A percentile compares a stretch with the other conserved stretches of the same genome.
Evolutionary conservation across 1,140 invertebrate species (phyloP).

Genomic region (Lycorma delicatula): DNA sequence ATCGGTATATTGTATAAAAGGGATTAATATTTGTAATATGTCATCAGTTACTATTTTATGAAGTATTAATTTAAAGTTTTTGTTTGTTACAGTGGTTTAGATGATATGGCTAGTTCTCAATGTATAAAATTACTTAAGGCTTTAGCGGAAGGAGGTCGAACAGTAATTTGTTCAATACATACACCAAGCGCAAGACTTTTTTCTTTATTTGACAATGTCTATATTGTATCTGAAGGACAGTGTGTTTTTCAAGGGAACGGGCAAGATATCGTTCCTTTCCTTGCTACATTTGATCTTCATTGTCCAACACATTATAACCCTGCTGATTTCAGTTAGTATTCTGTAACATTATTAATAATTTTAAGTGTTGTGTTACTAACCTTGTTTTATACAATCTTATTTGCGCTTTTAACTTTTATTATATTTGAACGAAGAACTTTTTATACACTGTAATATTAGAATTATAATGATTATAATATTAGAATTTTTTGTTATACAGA

Average conservation of each 20-base stretch:
- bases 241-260: conserved; percentile 64
- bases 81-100: conserved; percentile 53
- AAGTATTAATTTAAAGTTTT: not conserved
- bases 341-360: too few species aligned
- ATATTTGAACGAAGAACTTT: too few species aligned
- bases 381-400: too few species aligned
- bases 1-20: too few species aligned
- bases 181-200: conserved; percentile 78
- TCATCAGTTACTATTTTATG: too few species aligned
- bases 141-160: conserved; percentile 69
- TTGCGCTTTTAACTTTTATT: too few species aligned
- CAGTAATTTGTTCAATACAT: conserved; percentile 85
- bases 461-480: too few species aligned
- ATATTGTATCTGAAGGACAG: conserved; percentile 60
- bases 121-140: conserved; percentile 65
- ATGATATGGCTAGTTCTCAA: conserved; percentile 65
- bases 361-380: too few species aligned
- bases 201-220: conserved; percentile 66
- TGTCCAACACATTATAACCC: conserved; percentile 73
- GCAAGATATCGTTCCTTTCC: conserved; percentile 56
- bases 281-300: conserved; percentile 51
- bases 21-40: too few species aligned
- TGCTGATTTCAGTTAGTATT: conserved; percentile 71
- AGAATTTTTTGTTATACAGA: too few species aligned
- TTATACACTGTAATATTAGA: too few species aligned